Base-by-base conservation (phyloP, 2,797 vertebrate species). In the Esox lucius region DNA sequence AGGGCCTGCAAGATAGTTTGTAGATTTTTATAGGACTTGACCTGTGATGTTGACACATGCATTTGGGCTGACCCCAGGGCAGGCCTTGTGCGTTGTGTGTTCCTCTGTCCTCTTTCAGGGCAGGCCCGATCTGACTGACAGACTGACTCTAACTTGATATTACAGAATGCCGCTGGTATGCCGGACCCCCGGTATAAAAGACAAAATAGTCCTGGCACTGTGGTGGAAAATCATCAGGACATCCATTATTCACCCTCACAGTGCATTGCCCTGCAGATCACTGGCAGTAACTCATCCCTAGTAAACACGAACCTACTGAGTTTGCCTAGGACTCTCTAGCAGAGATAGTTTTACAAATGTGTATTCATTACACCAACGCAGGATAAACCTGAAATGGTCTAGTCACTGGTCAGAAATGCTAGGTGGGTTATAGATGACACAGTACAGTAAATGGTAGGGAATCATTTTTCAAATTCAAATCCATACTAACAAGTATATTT, bases 61-160 rank as follows among this genome's bases (percentile, higher is more conserved):
- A 9, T 61, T 66, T 24, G 15, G 19, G 11, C 35, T 56, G 65
- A 72, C 65, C 70, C 7, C 15, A 39, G 26, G 19, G 46, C 31
- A 4, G n/a, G 24, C 48, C 24, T 9, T 67, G 61, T 71, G 59
- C 28, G 33, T 68, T 66, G 62, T 49, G 56, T 49, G 56, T 16
- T 35, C 13, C 31, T 5, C 53, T 11, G 56, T 71, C 39, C 70
- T 66, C 71, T 66, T 56, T 24, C n/a, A 68, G 53, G 70, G 59
- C n/a, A n/a, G 19, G 70, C 53, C 17, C 3, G 17, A 35, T 75
- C 67, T 64, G 65, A 64, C 68, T 11, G 33, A 26, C 22, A 72
- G 62, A 70, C 68, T 61, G 26, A 39, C 70, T 67, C 70, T 66
- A 79, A 48, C 68, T 71, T 79, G 53, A 48, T 69, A 78, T 78